These are phyloP conservation scores for Neodiprion lecontei DNA, from an alignment of 1,140 invertebrate species.

Conservation along the genomic window DNA sequence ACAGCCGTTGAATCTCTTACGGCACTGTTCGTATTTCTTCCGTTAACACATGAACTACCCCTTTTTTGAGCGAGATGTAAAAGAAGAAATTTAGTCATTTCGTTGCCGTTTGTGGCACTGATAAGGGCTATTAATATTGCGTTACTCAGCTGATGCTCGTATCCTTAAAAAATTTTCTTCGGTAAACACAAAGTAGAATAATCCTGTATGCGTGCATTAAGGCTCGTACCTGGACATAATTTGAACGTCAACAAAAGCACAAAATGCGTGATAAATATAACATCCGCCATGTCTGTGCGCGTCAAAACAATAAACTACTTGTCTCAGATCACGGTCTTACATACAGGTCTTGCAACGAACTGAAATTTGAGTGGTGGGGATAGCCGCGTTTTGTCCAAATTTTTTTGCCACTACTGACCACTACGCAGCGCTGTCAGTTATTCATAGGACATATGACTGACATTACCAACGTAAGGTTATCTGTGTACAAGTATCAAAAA, in stretches of 20 bases:
- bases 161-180: background rate
- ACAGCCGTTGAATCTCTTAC: background rate
- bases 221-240: conserved; percentile 45
- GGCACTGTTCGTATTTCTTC: background rate
- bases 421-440: too few relatives aligned
- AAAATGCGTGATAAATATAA: conserved; percentile 53
- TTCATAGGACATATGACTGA: too few relatives aligned
- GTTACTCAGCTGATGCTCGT: too few relatives aligned
- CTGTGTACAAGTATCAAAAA: too few relatives aligned
- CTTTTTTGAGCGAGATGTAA: background rate
- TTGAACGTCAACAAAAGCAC: conserved; percentile 49
- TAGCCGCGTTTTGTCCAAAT: too few relatives aligned
- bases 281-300: conserved; percentile 54
- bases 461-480: too few relatives aligned
- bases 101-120: conserved; percentile 6
- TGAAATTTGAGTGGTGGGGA: too few relatives aligned
- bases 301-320: conserved; percentile 49
- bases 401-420: too few relatives aligned
- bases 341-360: too few relatives aligned
- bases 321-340: conserved; percentile 27
- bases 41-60: background rate
- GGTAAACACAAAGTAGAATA: background rate
- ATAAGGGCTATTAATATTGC: background rate
- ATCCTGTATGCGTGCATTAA: conserved; percentile 1
- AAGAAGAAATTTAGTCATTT: conserved; percentile 5